Evolutionary conservation across 2,113 vertebrate genomes (phyloP), one percentile per base, ranked within the genome.

Genomic region (Gallinago undulata): DNA sequence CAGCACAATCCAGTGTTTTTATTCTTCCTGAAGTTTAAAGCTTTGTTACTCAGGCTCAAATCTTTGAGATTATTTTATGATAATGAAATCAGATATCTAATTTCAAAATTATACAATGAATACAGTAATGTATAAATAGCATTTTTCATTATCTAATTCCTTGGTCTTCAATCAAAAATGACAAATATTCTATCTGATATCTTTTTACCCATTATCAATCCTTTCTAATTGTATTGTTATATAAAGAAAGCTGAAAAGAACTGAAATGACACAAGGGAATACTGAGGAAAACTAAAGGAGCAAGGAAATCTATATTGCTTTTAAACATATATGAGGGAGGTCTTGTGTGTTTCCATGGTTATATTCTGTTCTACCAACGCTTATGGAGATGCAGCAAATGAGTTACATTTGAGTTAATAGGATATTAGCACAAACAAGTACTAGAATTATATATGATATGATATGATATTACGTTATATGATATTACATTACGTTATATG

Each of bases 21-120:
- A 50, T 59, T 91, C 74, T 51, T 75, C 30, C 28, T 64, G 48
- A 91, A 56, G 23, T 82, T 75, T 87, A 87, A 93, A 87, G 23
- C 19, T 72, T 75, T 91, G 7, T 89, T 77, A 77, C 28, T 74
- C 1, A 84, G 35, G 43, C 50, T 83, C 15, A 89, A 84, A 50
- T 87, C 31, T 63, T 74, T 7, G 18, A 83, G 48, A 87, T 84
- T 75, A 72, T 77, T 95, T 93, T 75, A 93, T 90, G 59, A 55
- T 93, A 77, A 97, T 92, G 86, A 94, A 94, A 93, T 84, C 31
- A 84, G 51, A 43, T 22, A 60, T 10, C 3, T 64, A 82, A 89
- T 91, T 96, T 84, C 50, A 87, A 53, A 84, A 97, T 83, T 88
- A 79, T 45, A 83, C 39, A 78, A 91, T 85, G 77, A 92, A 92